Base-by-base conservation (phyloP, 2,797 vertebrate genomes). In the Salmo trutta region DNA sequence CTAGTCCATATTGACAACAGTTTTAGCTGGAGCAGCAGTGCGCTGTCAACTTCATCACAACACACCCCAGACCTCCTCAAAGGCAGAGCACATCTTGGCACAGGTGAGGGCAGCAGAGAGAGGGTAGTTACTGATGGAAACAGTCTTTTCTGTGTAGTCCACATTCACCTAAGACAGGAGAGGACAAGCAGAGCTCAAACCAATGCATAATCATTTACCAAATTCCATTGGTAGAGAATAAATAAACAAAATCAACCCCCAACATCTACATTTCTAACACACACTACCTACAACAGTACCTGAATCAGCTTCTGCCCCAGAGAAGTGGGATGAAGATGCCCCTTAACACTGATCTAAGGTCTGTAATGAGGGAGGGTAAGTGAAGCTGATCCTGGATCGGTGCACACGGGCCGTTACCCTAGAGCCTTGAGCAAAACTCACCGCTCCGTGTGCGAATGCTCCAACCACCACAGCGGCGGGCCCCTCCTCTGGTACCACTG, bases 101-200 rank as follows among this genome's bases (percentile, higher is more conserved):
- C 97, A 99, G 0, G 98, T 98, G 59, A 99, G 92, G 41, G 98
- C 98, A 0, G 95, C 98, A 85, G 98, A 99, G 2, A 99, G 95
- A 0, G 98, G 98, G 75, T 99, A 99, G 90, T 97, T 98, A 92
- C 98, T 99, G 91, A 99, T 96, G 69, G 98, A 99, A 64, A 97
- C 90, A 0, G 90, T 95, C 89, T 97, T 96, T 89, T 99, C 98
- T 51, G 96, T 95, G 53, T 98, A 99, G 79, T 98, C 97, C 82
- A 97, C 97, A 0, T 85, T 94, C 24, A 99, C 94, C 98, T 99
- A 51, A 0, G 68, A 24, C 21, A 87, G 41, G 19, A 73, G 33
- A 84, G 1, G 71, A 33, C 16, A 67, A 33, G 65, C 27, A 67
- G 15, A 31, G 29, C 7, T 31, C 65, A 67, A 29, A 66, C 17